Percentiles rank a stretch among this genome's conserved stretches.
These are phyloP conservation scores for Sinocyclocheilus anshuiensis DNA, from an alignment of 2,113 vertebrate species.

Conservation along the genomic window DNA sequence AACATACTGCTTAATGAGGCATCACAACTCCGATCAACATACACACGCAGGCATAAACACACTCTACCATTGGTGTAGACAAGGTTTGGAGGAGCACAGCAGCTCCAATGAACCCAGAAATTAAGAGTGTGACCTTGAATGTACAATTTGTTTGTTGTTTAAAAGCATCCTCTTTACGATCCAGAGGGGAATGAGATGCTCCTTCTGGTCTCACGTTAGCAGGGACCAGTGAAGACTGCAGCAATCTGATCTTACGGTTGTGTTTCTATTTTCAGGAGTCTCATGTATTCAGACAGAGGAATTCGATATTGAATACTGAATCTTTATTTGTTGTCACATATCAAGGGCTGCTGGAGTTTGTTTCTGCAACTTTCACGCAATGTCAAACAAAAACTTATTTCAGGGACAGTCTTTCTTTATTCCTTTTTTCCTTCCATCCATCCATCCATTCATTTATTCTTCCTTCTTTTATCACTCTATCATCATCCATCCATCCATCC, in stretches of 20 bases:
- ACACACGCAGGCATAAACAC: slow-evolving; percentile 30
- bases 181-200: neutral
- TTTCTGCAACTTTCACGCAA: neutral
- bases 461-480: neutral
- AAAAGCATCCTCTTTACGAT: slow-evolving; percentile 9
- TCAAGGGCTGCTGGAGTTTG: neutral
- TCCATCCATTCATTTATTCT: too few relatives aligned
- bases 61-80: slow-evolving; percentile 18
- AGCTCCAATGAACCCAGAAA: slow-evolving; percentile 41
- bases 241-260: neutral
- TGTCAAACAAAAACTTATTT: neutral
- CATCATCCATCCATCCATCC: neutral
- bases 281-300: neutral
- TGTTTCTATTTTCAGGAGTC: neutral
- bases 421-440: neutral
- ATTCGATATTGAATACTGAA: neutral
- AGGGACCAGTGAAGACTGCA: slow-evolving; percentile 12
- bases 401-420: neutral
- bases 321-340: neutral
- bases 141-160: slow-evolving; percentile 8
- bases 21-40: slow-evolving; percentile 26
- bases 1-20: slow-evolving; percentile 51
- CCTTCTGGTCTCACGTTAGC: neutral
- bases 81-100: slow-evolving; percentile 38
- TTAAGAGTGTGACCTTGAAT: slow-evolving; percentile 30